These are phyloP conservation scores for Polyploca ridens DNA, from an alignment of 2,888 invertebrate species.

Conservation along the genomic window DNA sequence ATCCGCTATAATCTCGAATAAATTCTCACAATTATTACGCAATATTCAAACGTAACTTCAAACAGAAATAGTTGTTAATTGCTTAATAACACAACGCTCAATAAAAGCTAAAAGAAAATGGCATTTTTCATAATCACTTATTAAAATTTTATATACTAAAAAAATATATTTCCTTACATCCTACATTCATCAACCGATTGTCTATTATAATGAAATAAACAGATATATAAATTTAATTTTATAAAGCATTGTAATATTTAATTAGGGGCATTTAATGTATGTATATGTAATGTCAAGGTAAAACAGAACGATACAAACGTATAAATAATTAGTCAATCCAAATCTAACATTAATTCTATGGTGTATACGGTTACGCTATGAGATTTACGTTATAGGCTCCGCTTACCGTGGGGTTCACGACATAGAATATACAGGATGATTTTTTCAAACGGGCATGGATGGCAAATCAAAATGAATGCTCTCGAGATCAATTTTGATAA, in stretches of 20 bases:
- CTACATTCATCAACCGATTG: constrained; percentile 51
- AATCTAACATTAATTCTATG: constrained; percentile 16
- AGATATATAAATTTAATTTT: neutral
- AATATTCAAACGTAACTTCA: neutral
- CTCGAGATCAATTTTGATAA: too few species aligned
- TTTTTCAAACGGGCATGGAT: too few species aligned
- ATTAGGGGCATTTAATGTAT: neutral
- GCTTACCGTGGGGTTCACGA: constrained; percentile 49
- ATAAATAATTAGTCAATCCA: constrained; percentile 16
- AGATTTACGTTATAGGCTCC: constrained; percentile 53
- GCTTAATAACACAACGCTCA: constrained; percentile 62
- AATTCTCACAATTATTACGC: neutral
- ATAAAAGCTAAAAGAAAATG: constrained; percentile 72
- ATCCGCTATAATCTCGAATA: neutral
- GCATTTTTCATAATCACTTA: constrained; percentile 67
- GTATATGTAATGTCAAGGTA: neutral
- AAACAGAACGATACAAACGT: constrained; percentile 13
- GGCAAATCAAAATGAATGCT: too few species aligned
- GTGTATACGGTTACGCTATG: constrained; percentile 34
- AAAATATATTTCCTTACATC: constrained; percentile 61
- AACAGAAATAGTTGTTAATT: neutral
- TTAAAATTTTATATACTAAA: constrained; percentile 59
- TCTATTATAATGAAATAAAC: constrained; percentile 13
- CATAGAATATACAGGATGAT: constrained; percentile 28
- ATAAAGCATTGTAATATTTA: neutral